A percentile compares a stretch with the other conserved stretches of the same genome.
phyloP scores from a whole-genome alignment of 2,113 vertebrate genomes.

The Cathartes aura region DNA sequence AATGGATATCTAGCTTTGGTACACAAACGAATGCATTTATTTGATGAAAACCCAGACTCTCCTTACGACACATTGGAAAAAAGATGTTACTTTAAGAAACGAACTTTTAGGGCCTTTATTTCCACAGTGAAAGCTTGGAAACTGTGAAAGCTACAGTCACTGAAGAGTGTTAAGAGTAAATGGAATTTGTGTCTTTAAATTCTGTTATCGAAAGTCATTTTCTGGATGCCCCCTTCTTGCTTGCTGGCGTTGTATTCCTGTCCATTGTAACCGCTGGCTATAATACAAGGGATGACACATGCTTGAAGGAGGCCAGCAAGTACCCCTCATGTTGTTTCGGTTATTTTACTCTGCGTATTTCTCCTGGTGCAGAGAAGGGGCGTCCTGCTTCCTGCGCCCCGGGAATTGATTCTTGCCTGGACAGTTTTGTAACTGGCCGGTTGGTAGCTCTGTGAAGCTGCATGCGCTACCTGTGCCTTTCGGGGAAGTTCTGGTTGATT shows the following conservation, averaged over 20 bases:
- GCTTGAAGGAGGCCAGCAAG: not conserved
- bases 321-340: not conserved
- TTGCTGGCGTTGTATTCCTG: not conserved
- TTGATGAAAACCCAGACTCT: not conserved
- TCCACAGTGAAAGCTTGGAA: not conserved
- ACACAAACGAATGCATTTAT: not conserved
- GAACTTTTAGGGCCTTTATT: not conserved
- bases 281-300: no score
- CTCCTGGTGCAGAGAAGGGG: not conserved
- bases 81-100: not conserved
- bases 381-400: not conserved
- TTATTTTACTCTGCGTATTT: not conserved
- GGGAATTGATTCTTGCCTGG: not conserved
- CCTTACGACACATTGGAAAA: not conserved
- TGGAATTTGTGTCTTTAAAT: not conserved
- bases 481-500: not conserved
- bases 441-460: not conserved
- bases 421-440: not conserved
- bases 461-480: not conserved
- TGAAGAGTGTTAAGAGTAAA: not conserved
- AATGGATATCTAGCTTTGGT: rapidly evolving
- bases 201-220: not conserved
- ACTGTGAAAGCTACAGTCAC: not conserved
- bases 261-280: not conserved
- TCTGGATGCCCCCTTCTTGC: not conserved